Conservation (phyloP, 2,888 invertebrate species). For the Bombylius discolor region DNA sequence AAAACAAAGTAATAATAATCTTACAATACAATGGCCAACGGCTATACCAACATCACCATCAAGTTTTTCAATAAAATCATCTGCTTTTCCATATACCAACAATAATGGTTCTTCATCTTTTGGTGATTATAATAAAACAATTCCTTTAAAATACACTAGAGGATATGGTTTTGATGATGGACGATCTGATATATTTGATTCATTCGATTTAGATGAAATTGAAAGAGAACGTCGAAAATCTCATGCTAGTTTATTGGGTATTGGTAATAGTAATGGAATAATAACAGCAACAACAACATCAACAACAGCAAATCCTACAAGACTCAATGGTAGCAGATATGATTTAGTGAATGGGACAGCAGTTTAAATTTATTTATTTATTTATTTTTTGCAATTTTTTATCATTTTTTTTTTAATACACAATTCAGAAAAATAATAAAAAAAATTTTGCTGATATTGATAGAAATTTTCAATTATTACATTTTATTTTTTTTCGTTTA, state of each 20-base stretch:
- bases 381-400: too few relatives aligned
- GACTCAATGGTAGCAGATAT: slow-evolving; percentile 21
- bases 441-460: too few relatives aligned
- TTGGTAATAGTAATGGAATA: slow-evolving; percentile 4
- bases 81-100: neutral
- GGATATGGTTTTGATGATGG: slow-evolving; percentile 28
- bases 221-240: slow-evolving; percentile 34
- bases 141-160: slow-evolving; percentile 19
- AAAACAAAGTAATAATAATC: slow-evolving; percentile 8
- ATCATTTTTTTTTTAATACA: too few relatives aligned
- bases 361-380: slow-evolving; percentile 6
- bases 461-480: too few relatives aligned
- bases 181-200: slow-evolving; percentile 17
- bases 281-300: neutral
- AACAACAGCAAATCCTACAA: neutral
- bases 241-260: slow-evolving; percentile 31
- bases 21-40: slow-evolving; percentile 30
- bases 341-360: slow-evolving; percentile 34
- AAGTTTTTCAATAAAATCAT: slow-evolving; percentile 23
- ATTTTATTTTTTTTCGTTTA: too few relatives aligned
- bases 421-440: too few relatives aligned
- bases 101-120: neutral
- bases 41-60: slow-evolving; percentile 34
- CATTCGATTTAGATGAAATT: slow-evolving; percentile 34
- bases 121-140: neutral